These are phyloP conservation scores for Pavo muticus DNA, from an alignment of 2,113 vertebrate genomes.

Conservation along the genomic window DNA sequence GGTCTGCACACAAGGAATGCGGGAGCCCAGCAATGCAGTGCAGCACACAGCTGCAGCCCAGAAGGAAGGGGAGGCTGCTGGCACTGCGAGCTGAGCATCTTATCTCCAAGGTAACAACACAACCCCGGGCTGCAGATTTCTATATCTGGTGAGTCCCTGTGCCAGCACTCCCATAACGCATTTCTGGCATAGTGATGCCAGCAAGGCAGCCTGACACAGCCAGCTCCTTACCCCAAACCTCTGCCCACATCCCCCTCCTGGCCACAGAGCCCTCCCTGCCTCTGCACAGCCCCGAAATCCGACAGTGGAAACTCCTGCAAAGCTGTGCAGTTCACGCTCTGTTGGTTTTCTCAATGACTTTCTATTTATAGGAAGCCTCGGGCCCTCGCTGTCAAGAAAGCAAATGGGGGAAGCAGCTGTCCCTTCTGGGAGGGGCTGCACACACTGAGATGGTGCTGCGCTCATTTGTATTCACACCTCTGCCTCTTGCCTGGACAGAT, in stretches of 20 bases:
- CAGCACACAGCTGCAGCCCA: neutral
- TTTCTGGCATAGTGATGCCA: fast-evolving
- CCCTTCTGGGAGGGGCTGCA: conserved; percentile 66
- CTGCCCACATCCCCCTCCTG: fast-evolving
- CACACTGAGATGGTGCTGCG: neutral
- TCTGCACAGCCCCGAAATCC: neutral
- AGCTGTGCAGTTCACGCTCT: conserved; percentile 65
- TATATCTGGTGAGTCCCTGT: conserved; percentile 30
- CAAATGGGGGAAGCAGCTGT: conserved; percentile 63
- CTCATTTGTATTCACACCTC: conserved; percentile 48
- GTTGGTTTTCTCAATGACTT: conserved; percentile 77
- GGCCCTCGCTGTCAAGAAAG: conserved; percentile 66
- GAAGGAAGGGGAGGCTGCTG: neutral
- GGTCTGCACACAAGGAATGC: no score
- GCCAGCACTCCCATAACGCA: neutral
- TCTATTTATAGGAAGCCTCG: conserved; percentile 71
- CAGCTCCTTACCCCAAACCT: neutral
- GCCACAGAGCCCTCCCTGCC: neutral
- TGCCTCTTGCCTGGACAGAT: neutral
- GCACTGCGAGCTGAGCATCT: neutral
- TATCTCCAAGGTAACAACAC: conserved; percentile 67
- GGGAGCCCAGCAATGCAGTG: no score
- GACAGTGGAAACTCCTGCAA: conserved; percentile 46
- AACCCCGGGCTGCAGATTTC: conserved; percentile 12
- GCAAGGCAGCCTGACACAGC: fast-evolving